Base-by-base conservation (phyloP, 2,888 invertebrate species). In the Lacanobia oleracea region DNA sequence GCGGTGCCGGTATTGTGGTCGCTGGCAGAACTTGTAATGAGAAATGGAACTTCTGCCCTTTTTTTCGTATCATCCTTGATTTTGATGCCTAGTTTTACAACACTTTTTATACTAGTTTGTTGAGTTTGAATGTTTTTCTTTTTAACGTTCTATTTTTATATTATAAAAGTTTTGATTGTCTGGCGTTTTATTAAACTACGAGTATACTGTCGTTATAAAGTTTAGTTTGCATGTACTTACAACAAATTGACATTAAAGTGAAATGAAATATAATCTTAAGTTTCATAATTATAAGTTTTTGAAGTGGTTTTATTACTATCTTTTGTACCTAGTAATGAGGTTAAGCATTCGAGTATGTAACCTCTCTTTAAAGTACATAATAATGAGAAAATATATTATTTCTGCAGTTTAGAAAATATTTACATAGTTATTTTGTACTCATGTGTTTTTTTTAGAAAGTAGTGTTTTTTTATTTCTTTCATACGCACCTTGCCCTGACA, bases 31-130 rank as follows among this genome's bases (percentile, higher is more conserved):
- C 5, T n/a, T 63, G 12, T n/a, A 8, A 43, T 37, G 21, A 9
- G 16, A 51, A 53, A n/a, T 75, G 10, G 27, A 14, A 54, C 57
- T 78, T 80, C 70, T 75, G 76, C 0, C 48, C 2, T 18, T 48
- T 50, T 23, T 40, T 12, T 5, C 10, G 3, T 23, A 10, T 43
- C 0, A 48, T 68, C 16, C 37, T 66, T 62, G 43, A 7, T 9
- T 53, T 48, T 37, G 40, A 43, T 60, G 61, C 9, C 64, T 66
- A 65, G 50, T 45, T 70, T 77, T 64, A 56, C 48, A 21, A 43
- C 48, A 53, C 10, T 75, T 76, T 77, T 77, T 72, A 51, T 67
- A 27, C 59, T 45, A 48, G 27, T 62, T 67, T 23, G 59, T 27
- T 2, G 2, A 68, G 56, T 62, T 79, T 54, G 0, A 37, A 33